These are phyloP conservation scores for Drosophila subobscura DNA, from an alignment of 1,140 invertebrate species.

Conservation along the genomic window DNA sequence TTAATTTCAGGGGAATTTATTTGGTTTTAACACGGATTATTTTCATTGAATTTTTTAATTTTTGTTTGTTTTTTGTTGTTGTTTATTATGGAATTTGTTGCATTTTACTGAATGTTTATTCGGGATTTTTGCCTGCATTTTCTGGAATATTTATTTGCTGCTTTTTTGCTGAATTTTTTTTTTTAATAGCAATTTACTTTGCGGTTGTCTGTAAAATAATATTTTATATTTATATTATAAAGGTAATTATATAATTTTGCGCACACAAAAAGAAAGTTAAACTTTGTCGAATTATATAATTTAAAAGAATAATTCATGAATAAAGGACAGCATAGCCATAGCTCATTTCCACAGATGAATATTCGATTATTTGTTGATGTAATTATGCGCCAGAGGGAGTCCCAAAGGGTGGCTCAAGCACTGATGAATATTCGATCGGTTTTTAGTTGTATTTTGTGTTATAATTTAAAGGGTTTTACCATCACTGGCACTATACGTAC, in stretches of 20 bases:
- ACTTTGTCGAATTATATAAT: no score
- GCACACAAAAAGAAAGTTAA: not conserved
- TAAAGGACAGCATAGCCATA: no score
- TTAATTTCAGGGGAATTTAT: constrained; percentile 7
- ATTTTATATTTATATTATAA: constrained; percentile 6
- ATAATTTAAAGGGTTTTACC: not conserved
- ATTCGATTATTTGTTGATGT: not conserved
- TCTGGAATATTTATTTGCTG: constrained; percentile 12
- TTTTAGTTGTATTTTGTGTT: not conserved
- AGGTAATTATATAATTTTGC: constrained; percentile 39
- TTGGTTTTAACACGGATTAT: no score
- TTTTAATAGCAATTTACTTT: constrained; percentile 19
- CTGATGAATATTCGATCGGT: not conserved
- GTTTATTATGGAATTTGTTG: not conserved
- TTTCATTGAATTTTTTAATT: not conserved
- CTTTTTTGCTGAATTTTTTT: constrained; percentile 10
- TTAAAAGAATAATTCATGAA: no score
- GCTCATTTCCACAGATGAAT: not conserved
- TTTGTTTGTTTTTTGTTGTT: constrained; percentile 27
- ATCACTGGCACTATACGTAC: constrained; percentile 83
- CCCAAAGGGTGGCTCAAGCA: no score
- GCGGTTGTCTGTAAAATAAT: constrained; percentile 25
- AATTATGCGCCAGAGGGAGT: not conserved
- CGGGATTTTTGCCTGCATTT: constrained; percentile 5
- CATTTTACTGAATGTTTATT: no score